These are phyloP conservation scores for Sturnus vulgaris DNA, from an alignment of 2,113 vertebrate species.

Conservation along the genomic window DNA sequence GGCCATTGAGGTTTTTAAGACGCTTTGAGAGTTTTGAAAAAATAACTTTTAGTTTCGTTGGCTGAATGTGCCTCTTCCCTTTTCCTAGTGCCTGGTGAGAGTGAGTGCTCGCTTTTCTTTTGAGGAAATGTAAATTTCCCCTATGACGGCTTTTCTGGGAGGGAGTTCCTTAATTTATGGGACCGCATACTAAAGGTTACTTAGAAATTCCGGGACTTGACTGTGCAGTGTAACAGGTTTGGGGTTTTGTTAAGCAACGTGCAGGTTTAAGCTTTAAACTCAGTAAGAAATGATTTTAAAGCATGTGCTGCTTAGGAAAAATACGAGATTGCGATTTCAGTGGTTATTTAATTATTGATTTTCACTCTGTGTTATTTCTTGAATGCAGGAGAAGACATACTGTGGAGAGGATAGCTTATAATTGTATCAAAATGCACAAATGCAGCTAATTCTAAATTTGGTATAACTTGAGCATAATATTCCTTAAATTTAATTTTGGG, in stretches of 20 bases:
- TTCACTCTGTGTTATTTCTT: neutral
- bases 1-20: neutral
- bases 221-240: neutral
- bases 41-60: neutral
- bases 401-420: neutral
- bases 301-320: neutral
- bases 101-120: neutral
- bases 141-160: rapidly evolving
- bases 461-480: neutral
- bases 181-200: rapidly evolving
- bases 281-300: neutral
- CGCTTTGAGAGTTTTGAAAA: neutral
- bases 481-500: neutral
- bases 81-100: neutral
- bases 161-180: neutral
- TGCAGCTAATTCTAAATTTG: neutral
- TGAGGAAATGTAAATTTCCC: neutral
- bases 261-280: neutral
- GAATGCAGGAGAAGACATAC: neutral
- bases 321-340: rapidly evolving
- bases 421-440: neutral
- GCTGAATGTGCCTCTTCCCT: neutral
- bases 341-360: neutral
- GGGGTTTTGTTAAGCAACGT: neutral
- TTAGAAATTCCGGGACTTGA: neutral